Conservation (phyloP, 1,140 invertebrate genomes). For the Prorops nasuta region DNA sequence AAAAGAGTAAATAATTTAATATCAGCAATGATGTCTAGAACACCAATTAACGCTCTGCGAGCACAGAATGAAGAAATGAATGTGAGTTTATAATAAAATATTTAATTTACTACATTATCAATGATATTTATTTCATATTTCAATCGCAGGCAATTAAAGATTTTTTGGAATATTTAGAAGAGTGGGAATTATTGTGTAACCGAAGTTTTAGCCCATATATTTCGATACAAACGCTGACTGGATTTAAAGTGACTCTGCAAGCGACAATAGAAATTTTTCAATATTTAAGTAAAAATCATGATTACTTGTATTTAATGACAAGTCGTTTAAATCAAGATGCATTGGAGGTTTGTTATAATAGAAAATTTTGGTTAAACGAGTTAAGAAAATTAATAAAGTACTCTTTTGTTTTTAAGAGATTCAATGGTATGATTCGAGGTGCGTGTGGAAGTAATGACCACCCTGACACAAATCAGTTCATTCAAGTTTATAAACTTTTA, state of each 20-base stretch:
- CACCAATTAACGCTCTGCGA: slow-evolving; percentile 4
- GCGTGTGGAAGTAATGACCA: slow-evolving; percentile 16
- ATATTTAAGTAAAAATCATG: background rate
- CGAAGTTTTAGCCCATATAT: background rate
- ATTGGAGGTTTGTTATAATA: slow-evolving; percentile 10
- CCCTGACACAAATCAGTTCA: slow-evolving; percentile 12
- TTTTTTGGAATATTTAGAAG: background rate
- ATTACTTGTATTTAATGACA: background rate
- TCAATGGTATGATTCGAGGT: slow-evolving; percentile 12
- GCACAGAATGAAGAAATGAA: background rate
- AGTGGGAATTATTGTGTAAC: background rate
- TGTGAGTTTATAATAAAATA: background rate
- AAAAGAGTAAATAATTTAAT: slow-evolving; percentile 11
- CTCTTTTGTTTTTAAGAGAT: slow-evolving; percentile 5
- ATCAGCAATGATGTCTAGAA: slow-evolving; percentile 17
- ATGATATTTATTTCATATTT: background rate
- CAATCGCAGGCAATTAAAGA: background rate
- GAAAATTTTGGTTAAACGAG: background rate
- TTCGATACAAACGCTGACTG: background rate
- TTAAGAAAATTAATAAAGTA: background rate
- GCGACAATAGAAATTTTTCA: background rate
- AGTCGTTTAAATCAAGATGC: background rate
- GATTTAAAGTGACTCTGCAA: background rate
- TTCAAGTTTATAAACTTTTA: slow-evolving; percentile 11
- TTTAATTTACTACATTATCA: background rate